Base-by-base conservation (phyloP, 2,797 vertebrate species). In the Danio tinwini region DNA sequence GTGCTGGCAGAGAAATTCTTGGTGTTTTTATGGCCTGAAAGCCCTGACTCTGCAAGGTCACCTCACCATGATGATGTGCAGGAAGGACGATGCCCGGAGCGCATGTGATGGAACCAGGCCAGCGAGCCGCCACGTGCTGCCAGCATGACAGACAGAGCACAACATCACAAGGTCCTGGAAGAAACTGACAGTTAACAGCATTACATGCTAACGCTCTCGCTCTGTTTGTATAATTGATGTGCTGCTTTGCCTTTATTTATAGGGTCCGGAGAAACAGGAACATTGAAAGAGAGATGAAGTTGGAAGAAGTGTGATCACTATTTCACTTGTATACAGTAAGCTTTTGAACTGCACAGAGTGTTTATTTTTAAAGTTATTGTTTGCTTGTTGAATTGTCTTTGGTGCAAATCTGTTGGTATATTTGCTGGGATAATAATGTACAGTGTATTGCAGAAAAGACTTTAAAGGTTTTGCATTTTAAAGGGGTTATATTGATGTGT, bases 21-120 rank as follows among this genome's bases (percentile, higher is more conserved):
- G 45, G 71, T 67, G 53, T 71, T 55, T 74, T 45, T 62, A 56
- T 63, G 59, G 42, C 82, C 80, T 13, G 50, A 80, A 76, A 47
- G 16, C 56, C 84, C 59, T 59, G 65, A 67, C 76, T 81, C 37
- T 55, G 17, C 74, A 87, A 83, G 83, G 83, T 83, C 84, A 76
- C 12, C 10, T 74, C 75, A 80, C 80, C 78, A 75, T 10, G 47
- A 74, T 76, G 70, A 79, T 61, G 40, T 64, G 62, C 79, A 62
- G 61, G 17, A 64, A 49, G 74, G 55, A 64, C 55, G 72, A 45
- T 44, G 61, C 72, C 78, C 44, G 7, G 53, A 83, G 81, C 58
- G 6, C 50, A 44, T 65, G 52, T 70, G 74, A 78, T 75, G 78
- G 71, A 85, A 79, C 39, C 65, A 76, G 74, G 78, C 42, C 81